Evolutionary conservation across 2,797 vertebrate species (phyloP), one percentile per base, ranked within the genome.

Genomic region (Labeo calbasu): DNA sequence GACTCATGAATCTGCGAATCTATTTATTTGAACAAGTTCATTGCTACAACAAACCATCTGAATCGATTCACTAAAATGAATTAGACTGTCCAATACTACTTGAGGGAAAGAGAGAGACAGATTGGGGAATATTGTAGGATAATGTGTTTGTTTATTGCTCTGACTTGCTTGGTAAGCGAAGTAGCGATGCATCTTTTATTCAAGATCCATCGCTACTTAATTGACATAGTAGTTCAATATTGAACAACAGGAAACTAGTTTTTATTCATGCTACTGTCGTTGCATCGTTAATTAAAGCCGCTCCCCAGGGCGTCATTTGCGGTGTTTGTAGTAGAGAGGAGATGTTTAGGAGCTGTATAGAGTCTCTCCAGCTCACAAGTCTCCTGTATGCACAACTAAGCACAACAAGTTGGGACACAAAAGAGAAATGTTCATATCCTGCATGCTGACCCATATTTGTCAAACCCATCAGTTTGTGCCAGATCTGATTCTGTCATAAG

Each of bases 21-120:
- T 81, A 19, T 80, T 80, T 80, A 55, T 80, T 80, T 80, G 32
- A 81, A 70, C 66, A 55, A 55, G 50, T 70, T 69, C 66, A 55
- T 70, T 55, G 21, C 28, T 81, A 55, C 50, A 81, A 81, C 77
- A 79, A 71, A 28, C 32, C 51, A 2, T 80, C 78, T 55, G 65
- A 53, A 40, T 46, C n/a, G 13, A 81, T 46, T 57, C 32, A 80
- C 19, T 40, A 8, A 23, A 80, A 53, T 40, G 17, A 79, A 68
- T 48, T 25, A 5, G 55, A 61, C 8, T 61, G 36, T 66, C 23
- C 13, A 48, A 79, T 50, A 50, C n/a, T 66, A 13, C 53, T 40
- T 59, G 2, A 66, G 59, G 50, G 23, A 66, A 50, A 63, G 32
- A 59, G 53, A 77, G 55, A 17, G 10, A 46, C 14, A 11, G 10